Conservation (phyloP, 2,888 invertebrate species). For the Ypsolopha sequella region DNA sequence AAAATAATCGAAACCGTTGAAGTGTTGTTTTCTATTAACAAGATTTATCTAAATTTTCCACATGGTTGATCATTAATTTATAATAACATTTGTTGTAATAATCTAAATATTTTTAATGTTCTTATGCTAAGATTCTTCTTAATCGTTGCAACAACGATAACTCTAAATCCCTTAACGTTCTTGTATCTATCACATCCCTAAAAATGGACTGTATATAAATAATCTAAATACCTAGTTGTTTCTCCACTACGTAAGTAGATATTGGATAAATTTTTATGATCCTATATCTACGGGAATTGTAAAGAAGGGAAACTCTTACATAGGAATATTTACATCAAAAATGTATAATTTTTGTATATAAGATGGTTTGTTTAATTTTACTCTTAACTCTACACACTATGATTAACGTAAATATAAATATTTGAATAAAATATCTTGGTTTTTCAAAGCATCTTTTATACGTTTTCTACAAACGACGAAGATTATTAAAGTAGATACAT, state of each 20-base stretch:
- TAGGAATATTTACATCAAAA: slow-evolving; percentile 58
- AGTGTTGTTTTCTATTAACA: too few relatives aligned
- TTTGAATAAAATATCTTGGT: slow-evolving; percentile 63
- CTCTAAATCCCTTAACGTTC: too few relatives aligned
- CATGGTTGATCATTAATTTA: too few relatives aligned
- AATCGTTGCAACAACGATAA: too few relatives aligned
- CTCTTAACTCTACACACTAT: slow-evolving; percentile 41
- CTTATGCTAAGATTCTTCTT: too few relatives aligned
- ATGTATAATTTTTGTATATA: slow-evolving; percentile 62
- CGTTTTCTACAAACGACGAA: slow-evolving; percentile 36
- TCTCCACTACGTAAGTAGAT: not conserved
- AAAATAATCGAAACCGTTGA: too few relatives aligned
- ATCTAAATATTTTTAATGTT: too few relatives aligned
- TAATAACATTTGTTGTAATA: too few relatives aligned
- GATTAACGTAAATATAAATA: slow-evolving; percentile 61
- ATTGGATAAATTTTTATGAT: too few relatives aligned
- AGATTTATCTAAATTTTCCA: too few relatives aligned
- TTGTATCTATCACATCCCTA: too few relatives aligned
- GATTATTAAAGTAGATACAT: slow-evolving; percentile 18
- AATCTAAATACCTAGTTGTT: not conserved
- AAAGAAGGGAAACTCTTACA: slow-evolving; percentile 67
- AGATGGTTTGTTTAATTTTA: slow-evolving; percentile 47
- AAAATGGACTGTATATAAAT: too few relatives aligned
- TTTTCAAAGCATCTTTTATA: slow-evolving; percentile 41
- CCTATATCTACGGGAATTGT: slow-evolving; percentile 63